Conservation (phyloP, 2,888 invertebrate genomes). For the Automeris io region DNA sequence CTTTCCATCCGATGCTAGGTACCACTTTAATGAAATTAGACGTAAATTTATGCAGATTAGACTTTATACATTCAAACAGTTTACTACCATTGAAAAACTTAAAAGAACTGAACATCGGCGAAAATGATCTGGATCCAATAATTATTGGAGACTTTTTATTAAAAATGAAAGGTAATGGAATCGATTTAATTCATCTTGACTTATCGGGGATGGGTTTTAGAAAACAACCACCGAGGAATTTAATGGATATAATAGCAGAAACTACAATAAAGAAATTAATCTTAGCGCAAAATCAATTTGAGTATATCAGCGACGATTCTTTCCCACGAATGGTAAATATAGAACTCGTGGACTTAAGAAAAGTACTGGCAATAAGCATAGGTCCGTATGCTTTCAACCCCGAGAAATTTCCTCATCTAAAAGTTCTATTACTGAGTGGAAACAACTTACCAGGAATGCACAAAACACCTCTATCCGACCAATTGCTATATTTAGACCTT, state of each 20-base stretch:
- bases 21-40: slow-evolving; percentile 59
- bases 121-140: slow-evolving; percentile 68
- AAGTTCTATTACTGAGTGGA: slow-evolving; percentile 63
- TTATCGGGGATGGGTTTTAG: slow-evolving; percentile 73
- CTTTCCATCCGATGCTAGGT: slow-evolving; percentile 65
- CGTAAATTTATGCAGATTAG: slow-evolving; percentile 71
- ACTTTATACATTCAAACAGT: slow-evolving; percentile 67
- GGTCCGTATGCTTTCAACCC: slow-evolving; percentile 63
- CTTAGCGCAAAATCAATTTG: slow-evolving; percentile 75
- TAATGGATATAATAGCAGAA: slow-evolving; percentile 68
- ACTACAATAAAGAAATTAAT: slow-evolving; percentile 66
- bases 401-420: slow-evolving; percentile 66
- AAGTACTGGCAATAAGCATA: slow-evolving; percentile 64
- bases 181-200: slow-evolving; percentile 63
- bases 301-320: slow-evolving; percentile 59
- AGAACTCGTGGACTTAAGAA: slow-evolving; percentile 72
- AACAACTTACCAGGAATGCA: slow-evolving; percentile 75
- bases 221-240: slow-evolving; percentile 56
- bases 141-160: slow-evolving; percentile 58
- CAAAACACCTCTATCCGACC: slow-evolving; percentile 60
- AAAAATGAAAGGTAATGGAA: slow-evolving; percentile 39
- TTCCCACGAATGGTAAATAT: slow-evolving; percentile 77
- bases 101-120: slow-evolving; percentile 62
- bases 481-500: slow-evolving; percentile 67
- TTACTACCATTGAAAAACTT: slow-evolving; percentile 65